Conservation (phyloP, 1,140 invertebrate genomes). For the Varroa destructor region DNA sequence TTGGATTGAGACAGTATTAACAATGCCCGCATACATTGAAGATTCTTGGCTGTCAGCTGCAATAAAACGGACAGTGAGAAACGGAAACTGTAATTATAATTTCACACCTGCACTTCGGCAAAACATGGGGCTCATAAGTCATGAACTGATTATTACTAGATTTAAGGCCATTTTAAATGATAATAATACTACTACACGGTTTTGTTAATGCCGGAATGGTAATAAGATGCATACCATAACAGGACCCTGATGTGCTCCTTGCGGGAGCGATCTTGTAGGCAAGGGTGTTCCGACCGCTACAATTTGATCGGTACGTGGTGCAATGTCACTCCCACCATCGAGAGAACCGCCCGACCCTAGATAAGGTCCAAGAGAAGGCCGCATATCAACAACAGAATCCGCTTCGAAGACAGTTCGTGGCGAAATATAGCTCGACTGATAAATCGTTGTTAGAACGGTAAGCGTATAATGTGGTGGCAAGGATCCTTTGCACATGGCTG, state of each 20-base stretch:
- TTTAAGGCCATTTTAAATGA: too few species aligned
- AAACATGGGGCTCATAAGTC: too few species aligned
- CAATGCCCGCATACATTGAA: constrained; percentile 84
- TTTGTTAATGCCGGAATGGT: too few species aligned
- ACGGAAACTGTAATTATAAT: constrained; percentile 22
- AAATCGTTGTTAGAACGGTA: constrained; percentile 55
- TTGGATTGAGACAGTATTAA: constrained; percentile 76
- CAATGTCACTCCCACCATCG: constrained; percentile 46
- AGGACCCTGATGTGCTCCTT: constrained; percentile 70
- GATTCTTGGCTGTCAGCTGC: constrained; percentile 80
- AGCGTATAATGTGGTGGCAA: constrained; percentile 87
- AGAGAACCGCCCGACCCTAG: constrained; percentile 33
- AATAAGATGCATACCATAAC: constrained; percentile 56
- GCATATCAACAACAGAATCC: constrained; percentile 20
- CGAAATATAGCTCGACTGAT: constrained; percentile 29
- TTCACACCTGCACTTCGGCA: too few species aligned
- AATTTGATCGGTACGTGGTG: constrained; percentile 60
- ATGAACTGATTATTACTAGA: too few species aligned
- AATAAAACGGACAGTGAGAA: constrained; percentile 32
- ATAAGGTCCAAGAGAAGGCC: constrained; percentile 33
- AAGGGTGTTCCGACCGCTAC: constrained; percentile 77
- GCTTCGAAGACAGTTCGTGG: constrained; percentile 27
- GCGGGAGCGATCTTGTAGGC: constrained; percentile 57
- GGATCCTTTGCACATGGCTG: constrained; percentile 81
- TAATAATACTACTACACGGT: too few species aligned